These are phyloP conservation scores for Agriopis marginaria DNA, from an alignment of 2,888 invertebrate genomes.

Conservation along the genomic window DNA sequence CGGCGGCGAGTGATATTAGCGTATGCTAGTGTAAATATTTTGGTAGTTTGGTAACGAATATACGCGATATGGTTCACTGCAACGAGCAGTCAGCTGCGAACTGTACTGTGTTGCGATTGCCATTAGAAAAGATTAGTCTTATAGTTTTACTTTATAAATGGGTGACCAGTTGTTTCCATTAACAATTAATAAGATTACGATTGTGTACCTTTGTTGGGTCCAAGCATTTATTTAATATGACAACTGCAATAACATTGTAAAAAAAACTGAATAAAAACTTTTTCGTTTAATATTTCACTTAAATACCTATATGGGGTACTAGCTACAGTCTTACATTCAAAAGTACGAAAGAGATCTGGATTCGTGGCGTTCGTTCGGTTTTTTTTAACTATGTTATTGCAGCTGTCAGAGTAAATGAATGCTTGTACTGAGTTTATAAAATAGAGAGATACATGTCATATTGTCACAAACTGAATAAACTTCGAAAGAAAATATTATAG, in stretches of 20 bases:
- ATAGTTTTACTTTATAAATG: neutral
- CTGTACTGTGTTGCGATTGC: neutral
- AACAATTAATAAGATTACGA: neutral
- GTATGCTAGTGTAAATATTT: conserved; percentile 52
- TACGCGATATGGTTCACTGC: conserved; percentile 37
- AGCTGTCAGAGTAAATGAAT: too few species aligned
- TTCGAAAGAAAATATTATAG: conserved; percentile 3
- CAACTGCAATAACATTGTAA: too few species aligned
- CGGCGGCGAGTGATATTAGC: conserved; percentile 23
- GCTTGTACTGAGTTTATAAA: neutral
- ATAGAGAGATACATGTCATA: neutral
- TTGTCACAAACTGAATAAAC: conserved; percentile 2
- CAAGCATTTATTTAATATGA: too few species aligned
- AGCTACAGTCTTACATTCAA: too few species aligned
- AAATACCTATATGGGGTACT: too few species aligned
- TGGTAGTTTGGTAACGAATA: conserved; percentile 41
- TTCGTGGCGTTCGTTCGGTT: too few species aligned
- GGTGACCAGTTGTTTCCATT: neutral
- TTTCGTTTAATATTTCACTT: too few species aligned
- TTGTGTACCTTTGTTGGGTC: too few species aligned
- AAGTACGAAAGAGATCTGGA: neutral
- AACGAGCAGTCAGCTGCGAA: conserved; percentile 18
- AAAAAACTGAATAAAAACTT: too few species aligned
- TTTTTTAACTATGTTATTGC: too few species aligned
- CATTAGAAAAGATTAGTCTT: neutral